A percentile compares a stretch with the other conserved stretches of the same genome.
Evolutionary conservation across 2,888 invertebrate species (phyloP).

Genomic region (Boloria selene): DNA sequence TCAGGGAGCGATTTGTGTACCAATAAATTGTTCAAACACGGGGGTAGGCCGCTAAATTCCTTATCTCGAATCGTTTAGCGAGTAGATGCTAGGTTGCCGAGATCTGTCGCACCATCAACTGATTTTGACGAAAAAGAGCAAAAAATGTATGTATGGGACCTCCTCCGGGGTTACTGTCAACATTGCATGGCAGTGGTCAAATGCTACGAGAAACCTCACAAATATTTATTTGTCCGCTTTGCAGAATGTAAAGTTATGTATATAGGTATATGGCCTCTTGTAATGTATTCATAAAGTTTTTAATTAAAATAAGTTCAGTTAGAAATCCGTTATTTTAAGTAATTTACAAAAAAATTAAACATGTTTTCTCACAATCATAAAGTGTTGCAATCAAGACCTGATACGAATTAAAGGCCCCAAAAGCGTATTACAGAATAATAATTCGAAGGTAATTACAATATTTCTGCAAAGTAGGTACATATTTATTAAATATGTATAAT

Average conservation of each 20-base stretch:
- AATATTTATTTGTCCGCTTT: background rate
- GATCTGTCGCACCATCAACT: slow-evolving; percentile 40
- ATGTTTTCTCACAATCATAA: too few relatives aligned
- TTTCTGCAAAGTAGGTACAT: slow-evolving; percentile 23
- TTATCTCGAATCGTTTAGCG: slow-evolving; percentile 66
- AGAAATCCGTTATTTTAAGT: too few relatives aligned
- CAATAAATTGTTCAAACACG: slow-evolving; percentile 67
- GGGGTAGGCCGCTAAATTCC: slow-evolving; percentile 76
- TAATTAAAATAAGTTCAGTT: too few relatives aligned
- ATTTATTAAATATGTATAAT: slow-evolving; percentile 34
- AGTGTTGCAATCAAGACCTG: too few relatives aligned
- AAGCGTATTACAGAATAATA: slow-evolving; percentile 3
- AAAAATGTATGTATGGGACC: slow-evolving; percentile 34
- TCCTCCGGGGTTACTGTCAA: slow-evolving; percentile 34
- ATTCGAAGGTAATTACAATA: slow-evolving; percentile 16
- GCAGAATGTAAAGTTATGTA: too few relatives aligned
- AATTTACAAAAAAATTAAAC: too few relatives aligned
- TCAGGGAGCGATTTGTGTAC: slow-evolving; percentile 54
- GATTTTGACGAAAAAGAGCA: slow-evolving; percentile 39
- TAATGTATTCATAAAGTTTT: too few relatives aligned
- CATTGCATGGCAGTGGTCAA: slow-evolving; percentile 27
- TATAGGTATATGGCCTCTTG: too few relatives aligned
- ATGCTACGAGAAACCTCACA: background rate
- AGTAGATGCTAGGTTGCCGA: slow-evolving; percentile 43
- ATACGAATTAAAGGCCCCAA: background rate